Evolutionary conservation across 2,888 invertebrate species (phyloP), one percentile per base, ranked within the genome.

Genomic region (Nomada hirtipes): DNA sequence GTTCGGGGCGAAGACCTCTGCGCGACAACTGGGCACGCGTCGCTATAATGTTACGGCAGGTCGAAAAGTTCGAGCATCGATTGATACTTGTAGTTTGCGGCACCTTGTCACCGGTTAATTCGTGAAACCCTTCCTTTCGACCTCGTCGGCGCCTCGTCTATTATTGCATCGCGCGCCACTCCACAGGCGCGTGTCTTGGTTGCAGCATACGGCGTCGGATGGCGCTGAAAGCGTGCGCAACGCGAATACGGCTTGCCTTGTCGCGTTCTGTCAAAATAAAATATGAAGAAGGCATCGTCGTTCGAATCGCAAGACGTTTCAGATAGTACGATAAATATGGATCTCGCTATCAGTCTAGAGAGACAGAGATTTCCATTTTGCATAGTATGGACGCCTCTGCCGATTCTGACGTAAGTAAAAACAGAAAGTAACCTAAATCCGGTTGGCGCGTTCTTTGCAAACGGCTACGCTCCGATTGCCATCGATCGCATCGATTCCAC

Each of bases 311-410:
- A 60, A 10, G 78, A 83, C 11, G 23, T 73, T 29, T 63, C 74
- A 15, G 68, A 61, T 23, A 70, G 64, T 29, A 74, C 72, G 47
- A 67, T 85, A 18, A 79, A 77, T 3, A 88, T 93, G 83, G 92
- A 93, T 82, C 81, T 89, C 0, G 79, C 60, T 15, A 85, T 93
- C 73, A 90, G 92, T 83, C 87, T 89, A 2, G 74, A 81, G 3
- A 90, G 90, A 44, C 89, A 90, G 55, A 93, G 97, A 91, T 99
- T 96, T 94, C 99, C 99, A 0, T 98, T 96, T 92, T 98, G 98
- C 91, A 97, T 99, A 78, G 99, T 99, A 4, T 99, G 99, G 99
- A 99, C 99, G 1, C 99, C 99, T 0, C 97, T 99, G 89, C 99
- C 99, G 2, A 94, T 98, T 69, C 91, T 99, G 89, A 97, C 98